Conservation (phyloP, 2,888 invertebrate genomes). For the Drosophila borealis region DNA sequence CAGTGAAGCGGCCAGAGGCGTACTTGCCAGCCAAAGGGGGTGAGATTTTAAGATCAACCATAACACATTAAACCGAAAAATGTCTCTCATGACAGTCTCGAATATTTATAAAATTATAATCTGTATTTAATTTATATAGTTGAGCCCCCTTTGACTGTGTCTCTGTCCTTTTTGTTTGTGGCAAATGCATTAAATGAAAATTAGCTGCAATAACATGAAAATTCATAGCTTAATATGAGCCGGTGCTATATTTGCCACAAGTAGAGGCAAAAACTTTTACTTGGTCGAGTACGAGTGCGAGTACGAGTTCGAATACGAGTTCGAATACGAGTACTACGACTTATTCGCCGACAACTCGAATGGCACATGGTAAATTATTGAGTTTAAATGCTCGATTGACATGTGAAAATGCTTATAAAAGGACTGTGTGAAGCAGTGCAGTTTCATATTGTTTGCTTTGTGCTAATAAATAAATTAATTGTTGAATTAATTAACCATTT, state of each 20-base stretch:
- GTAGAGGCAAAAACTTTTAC: constrained; percentile 55
- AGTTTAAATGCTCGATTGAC: constrained; percentile 66
- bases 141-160: constrained; percentile 8
- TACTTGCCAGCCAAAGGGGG: background rate
- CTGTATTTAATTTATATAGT: too few species aligned
- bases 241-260: constrained; percentile 41
- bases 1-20: constrained; percentile 10
- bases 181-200: constrained; percentile 67
- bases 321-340: constrained; percentile 19
- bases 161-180: constrained; percentile 17
- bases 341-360: constrained; percentile 24
- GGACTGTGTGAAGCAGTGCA: constrained; percentile 67
- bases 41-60: background rate
- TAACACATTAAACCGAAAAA: background rate
- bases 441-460: constrained; percentile 36
- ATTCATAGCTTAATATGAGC: constrained; percentile 76
- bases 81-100: background rate
- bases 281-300: constrained; percentile 27
- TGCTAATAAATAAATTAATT: constrained; percentile 57
- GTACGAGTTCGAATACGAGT: constrained; percentile 6
- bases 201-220: constrained; percentile 79
- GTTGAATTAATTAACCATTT: constrained; percentile 34
- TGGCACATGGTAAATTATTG: constrained; percentile 59
- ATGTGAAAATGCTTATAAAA: constrained; percentile 74
- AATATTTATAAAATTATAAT: too few species aligned